Evolutionary conservation across 2,888 invertebrate species (phyloP), one percentile per base, ranked within the genome.

Genomic region (Diplolepis rosae): DNA sequence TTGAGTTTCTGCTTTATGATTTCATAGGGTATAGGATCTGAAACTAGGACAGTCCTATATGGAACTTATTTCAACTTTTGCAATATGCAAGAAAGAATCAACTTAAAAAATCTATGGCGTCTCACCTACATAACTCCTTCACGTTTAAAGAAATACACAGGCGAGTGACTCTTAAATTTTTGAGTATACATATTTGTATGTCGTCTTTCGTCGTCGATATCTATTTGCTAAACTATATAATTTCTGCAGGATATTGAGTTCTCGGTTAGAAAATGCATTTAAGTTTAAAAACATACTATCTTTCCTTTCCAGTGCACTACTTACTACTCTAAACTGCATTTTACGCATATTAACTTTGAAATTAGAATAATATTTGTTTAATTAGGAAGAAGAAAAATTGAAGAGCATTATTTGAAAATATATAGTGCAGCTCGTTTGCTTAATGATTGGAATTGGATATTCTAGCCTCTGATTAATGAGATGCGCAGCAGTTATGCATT

Each of bases 1-100:
- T 73, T 68, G 54, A 73, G 67, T 68, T 39, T 52, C 22, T 45
- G 56, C 65, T 71, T 72, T 32, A 61, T 65, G 61, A 65, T 69
- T 71, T 71, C 54, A 69, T 50, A 71, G 71, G 66, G 65, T 67
- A 56, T 18, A 22, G 48, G 7, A 22, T 22, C 51, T 61, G 30
- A 45, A 74, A 71, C 51, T 71, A 66, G 73, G 71, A 42, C 61
- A 61, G n/a, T 9, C 22, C 56, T 39, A 27, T n/a, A 24, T 61
- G 39, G 6, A 42, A 61, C 39, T 22, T 39, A 39, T 61, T 61
- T 27, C 39, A 56, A 9, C 61, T 61, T 13, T n/a, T 61, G 39
- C 39, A 61, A 61, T 24, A 61, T 61, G 27, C 39, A 61, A 7
- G 27, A 4, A 42, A 35, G 61, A 39, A 42, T 61, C 24, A 61